Base-by-base conservation (phyloP, 2,797 vertebrate species). In the Darevskia mixta region DNA sequence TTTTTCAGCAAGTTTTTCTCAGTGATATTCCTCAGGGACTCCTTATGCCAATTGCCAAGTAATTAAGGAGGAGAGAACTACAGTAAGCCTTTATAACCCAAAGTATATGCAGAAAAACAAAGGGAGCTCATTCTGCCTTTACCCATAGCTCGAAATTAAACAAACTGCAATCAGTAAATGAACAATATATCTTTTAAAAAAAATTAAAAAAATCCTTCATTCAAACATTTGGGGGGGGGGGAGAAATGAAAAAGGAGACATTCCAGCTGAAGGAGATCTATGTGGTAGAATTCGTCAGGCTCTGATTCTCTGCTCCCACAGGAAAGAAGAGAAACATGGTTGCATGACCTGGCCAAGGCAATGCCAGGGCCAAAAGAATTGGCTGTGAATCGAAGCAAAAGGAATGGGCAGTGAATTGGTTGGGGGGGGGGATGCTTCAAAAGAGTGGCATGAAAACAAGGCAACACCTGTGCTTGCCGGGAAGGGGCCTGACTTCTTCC, bases 91-190 rank as follows among this genome's bases (percentile, higher is more conserved):
- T 91, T 86, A 73, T 86, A 87, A 86, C 15, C 84, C 79, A 86
- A 84, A 89, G 83, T 91, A 17, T 90, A 94, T 92, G 90, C 93
- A 92, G 91, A 93, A 75, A 78, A 79, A 91, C 89, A 87, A 32
- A 93, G 4, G 13, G 58, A 10, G 0, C 35, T 0, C 3, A 83
- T 93, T 86, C 83, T 82, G 3, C 15, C 76, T 89, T 91, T 92
- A 94, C 90, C 69, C 90, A 83, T 0, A 87, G 88, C 9, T 72
- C 90, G 73, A 90, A 92, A 90, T 90, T 55, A 90, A 86, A 85
- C 38, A 23, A 88, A 45, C 5, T 55, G 49, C 5, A 58, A 67
- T 7, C 69, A 45, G 23, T 49, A 23, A 23, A 73, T 84, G 25
- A 23, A 64, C 61, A 64, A 64, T 64, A 55, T 55, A 55, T 55